Conservation (phyloP, 2,113 vertebrate species). For the Sinosuthora webbiana region DNA sequence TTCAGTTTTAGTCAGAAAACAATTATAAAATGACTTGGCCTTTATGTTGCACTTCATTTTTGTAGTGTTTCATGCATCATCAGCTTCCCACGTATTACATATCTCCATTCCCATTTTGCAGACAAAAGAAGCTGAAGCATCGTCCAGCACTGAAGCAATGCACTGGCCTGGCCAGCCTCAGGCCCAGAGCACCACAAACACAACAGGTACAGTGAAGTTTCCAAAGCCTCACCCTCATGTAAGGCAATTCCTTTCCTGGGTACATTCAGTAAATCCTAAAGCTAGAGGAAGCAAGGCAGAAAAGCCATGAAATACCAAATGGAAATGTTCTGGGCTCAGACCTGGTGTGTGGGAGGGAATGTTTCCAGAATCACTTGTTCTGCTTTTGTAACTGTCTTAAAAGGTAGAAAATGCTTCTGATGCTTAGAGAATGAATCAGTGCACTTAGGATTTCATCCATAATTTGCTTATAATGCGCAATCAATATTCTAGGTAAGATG, state of each 20-base stretch:
- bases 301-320: not conserved
- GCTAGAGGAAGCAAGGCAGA: not conserved
- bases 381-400: not conserved
- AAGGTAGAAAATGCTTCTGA: not conserved
- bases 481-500: not conserved
- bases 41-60: constrained; percentile 29
- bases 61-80: constrained; percentile 34
- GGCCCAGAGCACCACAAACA: not conserved
- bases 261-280: not conserved
- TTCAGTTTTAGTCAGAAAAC: constrained; percentile 55
- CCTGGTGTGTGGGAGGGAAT: not conserved
- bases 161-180: not conserved
- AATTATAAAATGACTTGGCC: constrained; percentile 51
- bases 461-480: not conserved
- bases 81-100: not conserved
- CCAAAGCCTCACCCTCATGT: not conserved
- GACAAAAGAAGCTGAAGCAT: not conserved
- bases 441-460: not conserved
- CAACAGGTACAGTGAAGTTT: not conserved
- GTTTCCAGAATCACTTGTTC: not conserved
- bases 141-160: not conserved
- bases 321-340: not conserved
- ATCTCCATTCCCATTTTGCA: not conserved
- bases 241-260: not conserved
- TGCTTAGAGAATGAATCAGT: not conserved